Percentiles rank a stretch among this genome's conserved stretches.
Conservation (phyloP, 2,888 invertebrate genomes). For the Mythimna pallens region DNA sequence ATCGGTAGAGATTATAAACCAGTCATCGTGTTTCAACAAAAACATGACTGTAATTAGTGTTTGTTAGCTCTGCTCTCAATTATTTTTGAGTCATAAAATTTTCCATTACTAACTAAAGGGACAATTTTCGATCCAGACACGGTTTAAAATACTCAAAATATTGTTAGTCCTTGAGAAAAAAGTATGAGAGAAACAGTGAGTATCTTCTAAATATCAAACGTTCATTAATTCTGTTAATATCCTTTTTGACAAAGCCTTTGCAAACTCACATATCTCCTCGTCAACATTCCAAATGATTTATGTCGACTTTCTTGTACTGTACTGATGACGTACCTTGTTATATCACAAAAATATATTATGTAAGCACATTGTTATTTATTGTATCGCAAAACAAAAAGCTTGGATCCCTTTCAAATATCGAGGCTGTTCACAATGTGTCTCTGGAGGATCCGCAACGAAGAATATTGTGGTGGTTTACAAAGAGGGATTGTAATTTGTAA, state of each 20-base stretch:
- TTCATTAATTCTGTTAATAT: conserved; percentile 14
- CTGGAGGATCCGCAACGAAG: conserved; percentile 37
- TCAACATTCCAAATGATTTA: conserved; percentile 45
- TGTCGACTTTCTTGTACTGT: conserved; percentile 36
- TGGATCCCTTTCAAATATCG: conserved; percentile 48
- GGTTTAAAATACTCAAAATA: background rate
- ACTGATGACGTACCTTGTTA: conserved; percentile 47
- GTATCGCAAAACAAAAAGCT: conserved; percentile 57
- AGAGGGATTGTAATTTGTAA: conserved; percentile 56
- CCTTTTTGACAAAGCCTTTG: conserved; percentile 16
- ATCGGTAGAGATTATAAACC: conserved; percentile 15
- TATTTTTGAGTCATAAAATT: background rate
- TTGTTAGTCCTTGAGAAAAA: background rate
- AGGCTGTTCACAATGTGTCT: conserved; percentile 47
- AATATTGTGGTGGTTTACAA: conserved; percentile 43
- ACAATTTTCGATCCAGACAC: background rate
- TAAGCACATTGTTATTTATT: conserved; percentile 64
- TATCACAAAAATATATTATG: conserved; percentile 60
- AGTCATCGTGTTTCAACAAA: background rate
- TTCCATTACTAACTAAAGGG: no score
- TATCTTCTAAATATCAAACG: background rate
- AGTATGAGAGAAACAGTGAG: background rate
- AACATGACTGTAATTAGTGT: background rate
- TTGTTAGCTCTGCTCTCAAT: no score
- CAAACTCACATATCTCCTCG: conserved; percentile 10